Base-by-base conservation (phyloP, 1,140 invertebrate genomes). In the Latrodectus geometricus region DNA sequence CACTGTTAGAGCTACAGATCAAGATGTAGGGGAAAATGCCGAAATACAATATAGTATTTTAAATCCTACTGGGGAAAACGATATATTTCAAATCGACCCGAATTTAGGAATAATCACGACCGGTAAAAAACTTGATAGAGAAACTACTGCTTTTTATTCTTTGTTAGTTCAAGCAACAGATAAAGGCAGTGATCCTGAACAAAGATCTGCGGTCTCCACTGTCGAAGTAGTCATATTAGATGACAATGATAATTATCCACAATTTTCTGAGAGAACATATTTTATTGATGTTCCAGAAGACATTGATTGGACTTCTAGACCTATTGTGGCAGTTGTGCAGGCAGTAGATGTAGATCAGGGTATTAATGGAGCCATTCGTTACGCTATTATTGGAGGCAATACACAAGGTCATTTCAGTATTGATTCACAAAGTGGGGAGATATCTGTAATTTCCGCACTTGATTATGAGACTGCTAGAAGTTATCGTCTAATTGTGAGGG, bases 171-270 rank as follows among this genome's bases (percentile, higher is more conserved):
- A 94, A 80, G 97, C 97, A 0, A 94, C 94, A 0, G 97, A 98
- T 90, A 92, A 94, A 70, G 94, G 95, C 89, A 95, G 96, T 0
- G 94, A 93, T 9, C 92, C 93, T 56, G 88, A 91, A 12, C 92
- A 95, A 86, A 93, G 94, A 89, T 95, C 95, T 11, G 94, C 96
- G 3, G 95, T 94, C 74, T 95, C 97, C 0, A 96, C 95, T 72
- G 93, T 99, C 8, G 93, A 96, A 70, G 94, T 99, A 0, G 94
- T 94, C 69, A 93, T 99, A 0, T 90, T 95, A 12, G 97, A 99
- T 90, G 97, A 97, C 89, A 99, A 99, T 91, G 98, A 99, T 92
- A 98, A 99, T 91, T 96, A 97, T 90, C 98, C 98, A 0, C 96
- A 98, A 91, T 99, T 98, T 90, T 95, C 94, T 35, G 95, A 97